Conservation (phyloP, 2,888 invertebrate genomes). For the Noctua janthina region DNA sequence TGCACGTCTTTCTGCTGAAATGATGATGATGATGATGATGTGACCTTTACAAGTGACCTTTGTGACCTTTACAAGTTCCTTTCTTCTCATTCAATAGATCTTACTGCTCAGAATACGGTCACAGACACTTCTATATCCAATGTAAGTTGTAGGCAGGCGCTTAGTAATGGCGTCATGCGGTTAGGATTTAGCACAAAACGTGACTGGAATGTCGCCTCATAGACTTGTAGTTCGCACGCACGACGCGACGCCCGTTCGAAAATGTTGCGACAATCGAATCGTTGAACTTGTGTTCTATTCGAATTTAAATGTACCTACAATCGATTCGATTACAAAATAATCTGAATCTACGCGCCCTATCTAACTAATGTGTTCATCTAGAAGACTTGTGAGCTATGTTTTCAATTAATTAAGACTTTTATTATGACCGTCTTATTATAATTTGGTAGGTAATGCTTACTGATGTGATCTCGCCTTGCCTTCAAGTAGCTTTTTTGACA, state of each 20-base stretch:
- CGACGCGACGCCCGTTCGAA: neutral
- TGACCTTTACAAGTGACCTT: neutral
- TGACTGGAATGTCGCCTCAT: slow-evolving; percentile 57
- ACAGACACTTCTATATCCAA: slow-evolving; percentile 45
- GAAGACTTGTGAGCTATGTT: neutral
- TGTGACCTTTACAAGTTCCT: neutral
- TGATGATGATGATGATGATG: too few species aligned
- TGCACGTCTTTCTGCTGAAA: too few species aligned
- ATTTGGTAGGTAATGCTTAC: neutral
- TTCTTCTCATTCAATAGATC: slow-evolving; percentile 22
- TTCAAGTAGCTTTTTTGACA: neutral
- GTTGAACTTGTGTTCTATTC: neutral
- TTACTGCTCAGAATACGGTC: slow-evolving; percentile 31
- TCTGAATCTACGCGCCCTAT: neutral
- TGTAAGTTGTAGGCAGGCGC: slow-evolving; percentile 49
- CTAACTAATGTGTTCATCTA: neutral
- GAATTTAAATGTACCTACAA: neutral
- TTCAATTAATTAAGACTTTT: neutral
- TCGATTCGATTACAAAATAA: neutral
- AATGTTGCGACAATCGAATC: slow-evolving; percentile 9
- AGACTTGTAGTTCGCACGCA: neutral
- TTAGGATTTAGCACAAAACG: slow-evolving; percentile 66
- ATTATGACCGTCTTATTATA: neutral
- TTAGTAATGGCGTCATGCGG: slow-evolving; percentile 61
- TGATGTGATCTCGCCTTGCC: neutral